phyloP scores from a whole-genome alignment of 2,113 vertebrate genomes.

The Rhinolophus ferrumequinum region DNA sequence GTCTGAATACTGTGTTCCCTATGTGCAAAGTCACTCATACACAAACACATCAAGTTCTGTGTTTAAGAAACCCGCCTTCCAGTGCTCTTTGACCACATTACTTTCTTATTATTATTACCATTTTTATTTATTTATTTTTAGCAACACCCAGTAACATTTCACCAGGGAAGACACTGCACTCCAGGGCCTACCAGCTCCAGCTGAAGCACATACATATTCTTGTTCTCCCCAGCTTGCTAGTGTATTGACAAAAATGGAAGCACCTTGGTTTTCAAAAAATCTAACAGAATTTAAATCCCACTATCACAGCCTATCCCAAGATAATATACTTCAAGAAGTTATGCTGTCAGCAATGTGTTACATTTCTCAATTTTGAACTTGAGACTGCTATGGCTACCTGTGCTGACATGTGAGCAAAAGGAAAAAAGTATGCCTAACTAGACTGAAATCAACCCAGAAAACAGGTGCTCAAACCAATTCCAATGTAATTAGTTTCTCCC shows the following conservation, averaged over 20 bases:
- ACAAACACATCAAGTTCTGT: neutral
- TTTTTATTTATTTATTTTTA: neutral
- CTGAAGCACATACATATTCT: neutral
- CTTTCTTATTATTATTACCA: neutral
- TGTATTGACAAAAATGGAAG: neutral
- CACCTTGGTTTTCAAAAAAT: neutral
- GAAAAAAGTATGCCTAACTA: neutral
- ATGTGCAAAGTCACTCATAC: neutral
- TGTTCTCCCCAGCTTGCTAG: neutral
- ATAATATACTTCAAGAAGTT: neutral
- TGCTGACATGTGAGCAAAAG: neutral
- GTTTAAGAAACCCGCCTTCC: neutral
- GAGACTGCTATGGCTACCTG: neutral
- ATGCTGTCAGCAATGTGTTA: neutral
- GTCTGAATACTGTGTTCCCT: neutral
- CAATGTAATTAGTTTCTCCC: neutral
- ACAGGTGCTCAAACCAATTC: constrained; percentile 11
- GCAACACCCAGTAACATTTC: neutral
- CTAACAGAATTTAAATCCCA: neutral
- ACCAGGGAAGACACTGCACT: neutral
- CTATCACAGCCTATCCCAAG: neutral
- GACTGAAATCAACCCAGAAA: neutral
- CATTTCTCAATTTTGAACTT: neutral
- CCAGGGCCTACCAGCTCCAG: neutral
- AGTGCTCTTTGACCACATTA: neutral